phyloP scores from a whole-genome alignment of 2,113 vertebrate species.

The Hippocampus abdominalis region DNA sequence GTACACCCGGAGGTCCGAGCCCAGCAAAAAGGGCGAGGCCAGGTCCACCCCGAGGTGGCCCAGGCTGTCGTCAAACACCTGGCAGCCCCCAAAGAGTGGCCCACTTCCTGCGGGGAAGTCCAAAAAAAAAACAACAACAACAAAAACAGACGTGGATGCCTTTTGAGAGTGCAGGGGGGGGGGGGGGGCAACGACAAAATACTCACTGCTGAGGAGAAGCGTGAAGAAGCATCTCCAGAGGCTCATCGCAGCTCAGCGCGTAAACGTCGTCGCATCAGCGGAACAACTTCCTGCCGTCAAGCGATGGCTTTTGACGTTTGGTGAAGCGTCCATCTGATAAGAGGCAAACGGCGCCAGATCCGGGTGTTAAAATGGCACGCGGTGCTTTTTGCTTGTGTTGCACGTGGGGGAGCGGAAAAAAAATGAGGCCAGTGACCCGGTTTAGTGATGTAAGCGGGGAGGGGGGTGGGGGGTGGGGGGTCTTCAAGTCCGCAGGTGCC shows the following conservation, averaged over 20 bases:
- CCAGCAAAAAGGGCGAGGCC: slow-evolving; percentile 47
- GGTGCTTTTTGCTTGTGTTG: slow-evolving; percentile 13
- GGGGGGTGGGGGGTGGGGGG: no score
- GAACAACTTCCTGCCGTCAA: not conserved
- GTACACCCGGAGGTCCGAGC: slow-evolving; percentile 65
- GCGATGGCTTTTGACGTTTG: not conserved
- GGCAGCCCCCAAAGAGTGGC: slow-evolving; percentile 16
- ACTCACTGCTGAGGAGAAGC: slow-evolving; percentile 55
- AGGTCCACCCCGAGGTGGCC: slow-evolving; percentile 60
- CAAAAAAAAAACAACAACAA: not conserved
- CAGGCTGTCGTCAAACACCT: not conserved
- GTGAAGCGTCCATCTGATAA: not conserved
- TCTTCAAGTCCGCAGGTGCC: slow-evolving; percentile 10
- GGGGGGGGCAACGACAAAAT: not conserved
- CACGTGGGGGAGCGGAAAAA: not conserved
- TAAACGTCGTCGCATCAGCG: not conserved
- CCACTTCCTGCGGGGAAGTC: not conserved
- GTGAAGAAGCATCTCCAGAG: slow-evolving; percentile 34
- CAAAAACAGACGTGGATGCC: not conserved
- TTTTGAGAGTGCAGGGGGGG: not conserved
- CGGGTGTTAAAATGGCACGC: not conserved
- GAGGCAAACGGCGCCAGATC: not conserved
- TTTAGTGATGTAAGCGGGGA: slow-evolving; percentile 49
- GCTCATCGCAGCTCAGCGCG: slow-evolving; percentile 51
- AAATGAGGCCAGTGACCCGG: slow-evolving; percentile 63